A percentile compares a stretch with the other conserved stretches of the same genome.
Conservation (phyloP, 2,797 vertebrate species). For the Myiothlypis coronata region DNA sequence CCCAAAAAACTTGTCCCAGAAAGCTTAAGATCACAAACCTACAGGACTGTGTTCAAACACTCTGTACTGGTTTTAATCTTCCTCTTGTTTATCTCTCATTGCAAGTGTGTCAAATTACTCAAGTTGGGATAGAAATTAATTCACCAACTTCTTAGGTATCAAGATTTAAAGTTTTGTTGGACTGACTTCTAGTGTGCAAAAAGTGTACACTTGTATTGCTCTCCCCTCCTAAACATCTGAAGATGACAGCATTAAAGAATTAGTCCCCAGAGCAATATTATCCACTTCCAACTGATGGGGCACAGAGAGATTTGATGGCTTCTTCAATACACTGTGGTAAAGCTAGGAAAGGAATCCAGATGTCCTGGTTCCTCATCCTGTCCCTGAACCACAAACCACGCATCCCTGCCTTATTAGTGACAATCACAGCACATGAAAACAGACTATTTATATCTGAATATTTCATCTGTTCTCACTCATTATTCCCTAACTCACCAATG, state of each 20-base stretch:
- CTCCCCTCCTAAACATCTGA: not conserved
- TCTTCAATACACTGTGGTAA: slow-evolving; percentile 34
- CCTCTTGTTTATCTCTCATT: not conserved
- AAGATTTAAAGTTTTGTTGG: not conserved
- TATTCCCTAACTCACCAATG: slow-evolving; percentile 48
- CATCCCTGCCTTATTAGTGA: slow-evolving; percentile 27
- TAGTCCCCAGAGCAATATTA: slow-evolving; percentile 6
- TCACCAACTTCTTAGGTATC: not conserved
- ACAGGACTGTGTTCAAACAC: not conserved
- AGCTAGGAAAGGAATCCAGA: slow-evolving; percentile 42
- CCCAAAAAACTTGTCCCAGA: not conserved
- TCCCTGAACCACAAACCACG: slow-evolving; percentile 51
- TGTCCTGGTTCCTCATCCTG: slow-evolving; percentile 58
- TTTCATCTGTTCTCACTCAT: slow-evolving; percentile 56
- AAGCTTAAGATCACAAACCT: not conserved
- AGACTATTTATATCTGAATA: slow-evolving; percentile 61
- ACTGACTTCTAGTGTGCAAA: not conserved
- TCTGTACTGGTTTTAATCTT: not conserved
- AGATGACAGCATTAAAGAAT: slow-evolving; percentile 19
- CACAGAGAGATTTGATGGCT: slow-evolving; percentile 19
- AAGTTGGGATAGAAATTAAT: not conserved
- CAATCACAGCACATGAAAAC: slow-evolving; percentile 41
- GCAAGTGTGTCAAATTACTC: not conserved
- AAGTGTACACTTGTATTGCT: not conserved
- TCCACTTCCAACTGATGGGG: slow-evolving; percentile 18